phyloP scores from a whole-genome alignment of 2,888 invertebrate species.

The Melipona bicolor region DNA sequence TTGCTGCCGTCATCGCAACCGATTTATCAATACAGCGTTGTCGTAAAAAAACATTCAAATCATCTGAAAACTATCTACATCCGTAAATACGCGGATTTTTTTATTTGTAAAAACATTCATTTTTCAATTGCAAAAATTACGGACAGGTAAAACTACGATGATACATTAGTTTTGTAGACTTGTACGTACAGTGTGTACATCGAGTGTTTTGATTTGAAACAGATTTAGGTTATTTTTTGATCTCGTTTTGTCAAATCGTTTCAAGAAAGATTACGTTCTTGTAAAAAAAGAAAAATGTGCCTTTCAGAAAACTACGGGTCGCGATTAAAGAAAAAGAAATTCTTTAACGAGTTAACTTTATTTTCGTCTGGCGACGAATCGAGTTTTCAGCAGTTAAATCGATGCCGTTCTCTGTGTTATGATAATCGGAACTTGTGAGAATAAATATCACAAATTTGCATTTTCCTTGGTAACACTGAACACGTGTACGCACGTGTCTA shows the following conservation, averaged over 20 bases:
- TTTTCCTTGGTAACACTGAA: slow-evolving; percentile 8
- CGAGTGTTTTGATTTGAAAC: no score
- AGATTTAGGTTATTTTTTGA: no score
- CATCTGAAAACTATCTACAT: no score
- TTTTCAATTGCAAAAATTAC: no score
- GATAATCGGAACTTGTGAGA: neutral
- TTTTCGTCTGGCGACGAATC: neutral
- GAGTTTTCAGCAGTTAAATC: neutral
- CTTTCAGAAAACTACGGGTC: neutral
- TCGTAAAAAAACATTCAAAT: slow-evolving; percentile 15
- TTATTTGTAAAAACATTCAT: no score
- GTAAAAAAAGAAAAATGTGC: neutral
- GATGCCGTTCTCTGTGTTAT: neutral
- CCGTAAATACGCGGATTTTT: no score
- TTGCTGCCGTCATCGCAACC: slow-evolving; percentile 40
- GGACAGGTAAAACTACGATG: no score
- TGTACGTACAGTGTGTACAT: no score
- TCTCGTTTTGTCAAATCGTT: no score
- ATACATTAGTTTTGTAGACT: no score
- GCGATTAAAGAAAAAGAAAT: neutral
- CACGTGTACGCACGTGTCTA: no score
- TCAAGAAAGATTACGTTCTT: neutral
- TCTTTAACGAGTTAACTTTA: neutral
- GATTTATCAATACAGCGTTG: slow-evolving; percentile 42
- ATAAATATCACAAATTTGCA: slow-evolving; percentile 17